These are phyloP conservation scores for Scaptomyza parva DNA, from an alignment of 2,888 invertebrate genomes.

Conservation along the genomic window DNA sequence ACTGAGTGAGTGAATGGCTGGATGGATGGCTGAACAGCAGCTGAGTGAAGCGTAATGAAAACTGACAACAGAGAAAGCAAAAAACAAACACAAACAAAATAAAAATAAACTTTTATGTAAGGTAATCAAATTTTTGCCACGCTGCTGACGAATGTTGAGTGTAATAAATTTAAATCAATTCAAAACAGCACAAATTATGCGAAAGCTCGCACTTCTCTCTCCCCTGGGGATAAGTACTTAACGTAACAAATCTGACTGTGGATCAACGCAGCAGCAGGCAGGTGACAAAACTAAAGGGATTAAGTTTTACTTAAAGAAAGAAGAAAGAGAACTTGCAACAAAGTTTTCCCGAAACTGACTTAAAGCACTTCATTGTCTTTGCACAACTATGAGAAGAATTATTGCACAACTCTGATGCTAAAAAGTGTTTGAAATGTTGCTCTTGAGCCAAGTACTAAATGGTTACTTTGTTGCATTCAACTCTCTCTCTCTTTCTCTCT, in stretches of 20 bases:
- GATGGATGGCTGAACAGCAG: too few relatives aligned
- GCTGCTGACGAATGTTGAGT: conserved; percentile 58
- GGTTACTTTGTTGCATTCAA: background rate
- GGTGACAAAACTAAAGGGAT: background rate
- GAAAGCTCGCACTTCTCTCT: too few relatives aligned
- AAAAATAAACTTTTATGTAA: conserved; percentile 78
- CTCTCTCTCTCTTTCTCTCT: conserved; percentile 3
- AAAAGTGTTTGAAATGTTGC: background rate
- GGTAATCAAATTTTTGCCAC: conserved; percentile 73
- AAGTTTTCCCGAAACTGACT: too few relatives aligned
- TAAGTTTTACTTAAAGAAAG: too few relatives aligned
- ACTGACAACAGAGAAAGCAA: conserved; percentile 17
- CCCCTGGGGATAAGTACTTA: too few relatives aligned
- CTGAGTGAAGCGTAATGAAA: conserved; percentile 20
- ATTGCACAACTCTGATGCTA: background rate
- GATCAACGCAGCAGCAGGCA: background rate
- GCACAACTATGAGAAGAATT: background rate
- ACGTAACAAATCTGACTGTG: background rate
- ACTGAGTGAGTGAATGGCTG: background rate
- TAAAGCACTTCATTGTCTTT: too few relatives aligned
- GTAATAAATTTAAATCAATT: conserved; percentile 78
- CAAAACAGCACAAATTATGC: conserved; percentile 27
- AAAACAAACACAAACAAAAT: conserved; percentile 45
- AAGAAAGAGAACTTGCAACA: background rate
- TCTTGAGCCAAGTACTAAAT: background rate